Base-by-base conservation (phyloP, 1,140 invertebrate species). In the Oryctes rhinoceros region DNA sequence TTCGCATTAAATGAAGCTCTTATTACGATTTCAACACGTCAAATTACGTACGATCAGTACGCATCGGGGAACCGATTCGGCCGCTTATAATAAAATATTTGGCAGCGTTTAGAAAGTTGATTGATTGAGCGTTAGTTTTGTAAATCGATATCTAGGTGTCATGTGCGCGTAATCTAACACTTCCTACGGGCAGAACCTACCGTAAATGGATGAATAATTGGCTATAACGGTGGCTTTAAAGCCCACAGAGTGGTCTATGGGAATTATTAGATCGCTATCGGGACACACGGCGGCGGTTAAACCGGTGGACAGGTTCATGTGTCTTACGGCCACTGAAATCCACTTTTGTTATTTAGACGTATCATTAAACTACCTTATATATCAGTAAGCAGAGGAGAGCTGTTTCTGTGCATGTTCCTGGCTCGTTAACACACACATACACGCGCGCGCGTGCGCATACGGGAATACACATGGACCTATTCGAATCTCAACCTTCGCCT, bases 321-420 rank as follows among this genome's bases (percentile, higher is more conserved):
- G 75, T 76, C 75, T 76, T 76, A 76, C 75, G 75, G 75, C 75
- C 75, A 76, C 75, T 76, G 75, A 44, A 76, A 76, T 76, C 75
- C 20, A 76, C 75, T 76, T 76, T 76, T 76, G 39, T 76, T 76
- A 76, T 76, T 76, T 76, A 76, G 75, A 49, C 10, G 39, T 49
- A 49, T 49, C 75, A 76, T 76, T 76, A 76, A 76, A 76, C 37
- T 49, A 76, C 75, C 75, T 76, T 76, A 71, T 71, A 71, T 71
- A 71, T 39, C 47, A n/a, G 75, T 76, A 76, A 47, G 39, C 18
- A n/a, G 18, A 15, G 37, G 47, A 44, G 75, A 76, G 75, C 75
- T 49, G 30, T 76, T 49, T 76, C 75, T 44, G 75, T 76, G 15
- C 75, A 76, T 76, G 75, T 76, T 39, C 75, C 37, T 37, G 39